phyloP scores from a whole-genome alignment of 1,140 invertebrate species.

The Zaprionus capensis region DNA sequence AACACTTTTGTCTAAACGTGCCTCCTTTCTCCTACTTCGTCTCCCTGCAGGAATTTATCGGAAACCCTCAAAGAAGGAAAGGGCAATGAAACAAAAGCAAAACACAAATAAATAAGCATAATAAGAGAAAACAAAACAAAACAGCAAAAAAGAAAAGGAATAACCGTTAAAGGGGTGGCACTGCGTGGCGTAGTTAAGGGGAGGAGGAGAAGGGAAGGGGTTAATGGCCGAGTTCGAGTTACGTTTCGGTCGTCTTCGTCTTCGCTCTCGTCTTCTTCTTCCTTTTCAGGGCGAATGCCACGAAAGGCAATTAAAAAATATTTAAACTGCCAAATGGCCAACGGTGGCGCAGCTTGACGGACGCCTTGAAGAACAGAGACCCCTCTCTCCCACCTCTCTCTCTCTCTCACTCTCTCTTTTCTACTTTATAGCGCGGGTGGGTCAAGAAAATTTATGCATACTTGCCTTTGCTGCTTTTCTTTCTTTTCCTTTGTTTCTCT shows the following conservation, averaged over 20 bases:
- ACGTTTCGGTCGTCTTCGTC: slow-evolving; percentile 7
- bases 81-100: slow-evolving; percentile 61
- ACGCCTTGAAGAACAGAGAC: neutral
- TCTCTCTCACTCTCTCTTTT: neutral
- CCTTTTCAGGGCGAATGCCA: slow-evolving; percentile 34
- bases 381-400: neutral
- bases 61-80: slow-evolving; percentile 32
- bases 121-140: slow-evolving; percentile 32
- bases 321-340: slow-evolving; percentile 69
- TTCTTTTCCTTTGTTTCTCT: slow-evolving; percentile 38
- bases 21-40: neutral
- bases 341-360: slow-evolving; percentile 35
- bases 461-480: slow-evolving; percentile 17
- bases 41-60: slow-evolving; percentile 48
- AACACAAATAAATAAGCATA: slow-evolving; percentile 69
- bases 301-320: slow-evolving; percentile 79
- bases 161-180: slow-evolving; percentile 37
- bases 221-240: slow-evolving; percentile 28
- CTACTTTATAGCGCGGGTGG: slow-evolving; percentile 1
- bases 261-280: neutral
- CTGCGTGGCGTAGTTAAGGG: neutral
- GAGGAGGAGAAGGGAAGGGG: neutral
- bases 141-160: slow-evolving; percentile 17
- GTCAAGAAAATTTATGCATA: slow-evolving; percentile 61
- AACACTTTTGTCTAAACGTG: slow-evolving; percentile 35